These are phyloP conservation scores for Leptinotarsa peninsularis DNA, from an alignment of 2,888 invertebrate species.

Conservation along the genomic window DNA sequence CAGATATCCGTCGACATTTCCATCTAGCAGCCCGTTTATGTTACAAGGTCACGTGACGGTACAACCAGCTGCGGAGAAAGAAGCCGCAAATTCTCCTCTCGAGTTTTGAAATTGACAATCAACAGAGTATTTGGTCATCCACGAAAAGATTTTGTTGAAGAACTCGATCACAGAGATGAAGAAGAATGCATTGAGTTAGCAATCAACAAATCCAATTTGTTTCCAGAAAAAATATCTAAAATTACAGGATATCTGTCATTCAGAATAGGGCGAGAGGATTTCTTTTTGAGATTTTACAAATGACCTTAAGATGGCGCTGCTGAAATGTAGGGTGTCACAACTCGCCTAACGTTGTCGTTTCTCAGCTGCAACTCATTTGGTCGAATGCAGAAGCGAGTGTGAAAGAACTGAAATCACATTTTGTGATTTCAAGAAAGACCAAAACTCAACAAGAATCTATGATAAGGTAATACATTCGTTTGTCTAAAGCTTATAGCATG, in stretches of 20 bases:
- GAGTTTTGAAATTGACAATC: neutral
- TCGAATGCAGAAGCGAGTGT: too few species aligned
- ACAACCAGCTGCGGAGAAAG: slow-evolving; percentile 13
- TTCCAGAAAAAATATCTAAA: neutral
- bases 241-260: neutral
- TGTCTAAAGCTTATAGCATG: neutral
- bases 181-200: too few species aligned
- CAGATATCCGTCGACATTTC: slow-evolving; percentile 52
- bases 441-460: too few species aligned
- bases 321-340: too few species aligned
- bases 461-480: neutral
- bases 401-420: too few species aligned
- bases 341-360: too few species aligned
- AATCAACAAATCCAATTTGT: neutral
- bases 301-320: too few species aligned
- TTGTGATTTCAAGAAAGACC: too few species aligned
- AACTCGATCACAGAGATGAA: neutral
- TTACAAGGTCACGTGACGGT: slow-evolving; percentile 54
- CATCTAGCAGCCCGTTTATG: slow-evolving; percentile 53
- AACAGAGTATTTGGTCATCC: neutral
- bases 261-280: too few species aligned
- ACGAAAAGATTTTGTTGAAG: neutral
- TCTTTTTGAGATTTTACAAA: too few species aligned
- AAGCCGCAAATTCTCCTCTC: neutral
- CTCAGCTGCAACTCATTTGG: too few species aligned